Percentiles rank a stretch among this genome's conserved stretches.
Evolutionary conservation across 2,888 invertebrate species (phyloP).

Genomic region (Thelaira solivaga): DNA sequence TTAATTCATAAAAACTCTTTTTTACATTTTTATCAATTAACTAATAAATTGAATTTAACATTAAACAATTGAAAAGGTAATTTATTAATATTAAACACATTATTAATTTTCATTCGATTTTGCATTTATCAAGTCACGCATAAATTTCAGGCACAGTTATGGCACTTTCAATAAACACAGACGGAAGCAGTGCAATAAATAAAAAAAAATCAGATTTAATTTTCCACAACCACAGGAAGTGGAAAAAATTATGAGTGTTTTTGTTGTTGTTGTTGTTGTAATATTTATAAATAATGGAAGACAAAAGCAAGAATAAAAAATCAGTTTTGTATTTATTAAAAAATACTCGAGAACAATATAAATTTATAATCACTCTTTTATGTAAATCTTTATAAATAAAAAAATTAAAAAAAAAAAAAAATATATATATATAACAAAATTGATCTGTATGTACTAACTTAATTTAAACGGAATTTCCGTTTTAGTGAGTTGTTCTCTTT

Average conservation of each 20-base stretch:
- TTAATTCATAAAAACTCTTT: no score
- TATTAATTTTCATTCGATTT: neutral
- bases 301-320: neutral
- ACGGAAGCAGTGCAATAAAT: neutral
- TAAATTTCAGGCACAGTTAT: conserved; percentile 6
- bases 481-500: conserved; percentile 22
- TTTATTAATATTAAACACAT: conserved; percentile 4
- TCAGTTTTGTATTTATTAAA: conserved; percentile 31
- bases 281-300: neutral
- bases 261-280: no score
- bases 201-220: conserved; percentile 13
- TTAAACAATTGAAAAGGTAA: neutral
- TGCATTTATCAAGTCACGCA: neutral
- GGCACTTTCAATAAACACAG: conserved; percentile 12
- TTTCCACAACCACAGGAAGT: conserved; percentile 27
- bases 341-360: conserved; percentile 17
- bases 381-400: conserved; percentile 53
- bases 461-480: conserved; percentile 51
- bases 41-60: neutral
- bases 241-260: conserved; percentile 2
- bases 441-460: conserved; percentile 21
- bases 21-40: neutral
- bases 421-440: no score
- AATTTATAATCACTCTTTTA: conserved; percentile 40
- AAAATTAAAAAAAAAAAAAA: conserved; percentile 7